Conservation (phyloP, 2,888 invertebrate genomes). For the Ceramica pisi region DNA sequence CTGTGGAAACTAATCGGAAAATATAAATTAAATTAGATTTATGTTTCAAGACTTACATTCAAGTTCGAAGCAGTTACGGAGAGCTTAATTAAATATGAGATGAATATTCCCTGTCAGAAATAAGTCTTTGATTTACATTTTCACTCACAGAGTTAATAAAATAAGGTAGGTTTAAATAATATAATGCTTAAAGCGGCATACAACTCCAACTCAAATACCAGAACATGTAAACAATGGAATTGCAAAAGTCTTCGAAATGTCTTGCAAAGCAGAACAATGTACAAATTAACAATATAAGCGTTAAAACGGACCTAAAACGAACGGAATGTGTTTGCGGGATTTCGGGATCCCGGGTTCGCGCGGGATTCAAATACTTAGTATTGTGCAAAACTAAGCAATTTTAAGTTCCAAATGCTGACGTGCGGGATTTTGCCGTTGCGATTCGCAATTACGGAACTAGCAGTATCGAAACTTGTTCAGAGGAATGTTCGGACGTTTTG, state of each 20-base stretch:
- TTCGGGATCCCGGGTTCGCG: conserved; percentile 19
- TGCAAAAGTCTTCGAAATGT: conserved; percentile 47
- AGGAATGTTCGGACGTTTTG: conserved; percentile 3
- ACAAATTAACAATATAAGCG: conserved; percentile 61
- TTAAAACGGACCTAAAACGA: conserved; percentile 48
- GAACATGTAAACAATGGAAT: conserved; percentile 32
- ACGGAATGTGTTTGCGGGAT: conserved; percentile 54
- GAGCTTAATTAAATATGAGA: too few species aligned
- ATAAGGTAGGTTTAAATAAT: not conserved
- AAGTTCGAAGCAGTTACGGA: not conserved
- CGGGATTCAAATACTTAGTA: conserved; percentile 44
- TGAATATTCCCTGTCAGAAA: not conserved
- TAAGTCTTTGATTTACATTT: conserved; percentile 17
- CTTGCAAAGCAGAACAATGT: conserved; percentile 53
- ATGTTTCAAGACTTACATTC: not conserved
- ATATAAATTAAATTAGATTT: not conserved
- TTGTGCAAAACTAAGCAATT: conserved; percentile 60
- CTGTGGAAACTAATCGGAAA: conserved; percentile 17
- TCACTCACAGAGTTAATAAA: not conserved
- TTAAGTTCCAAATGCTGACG: conserved; percentile 48
- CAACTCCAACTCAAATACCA: conserved; percentile 17
- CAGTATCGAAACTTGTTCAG: conserved; percentile 12
- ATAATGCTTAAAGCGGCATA: conserved; percentile 4
- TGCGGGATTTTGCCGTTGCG: conserved; percentile 12
- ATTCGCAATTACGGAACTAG: conserved; percentile 32